These are phyloP conservation scores for Cryptosula pallasiana DNA, from an alignment of 2,888 invertebrate species.

Conservation along the genomic window DNA sequence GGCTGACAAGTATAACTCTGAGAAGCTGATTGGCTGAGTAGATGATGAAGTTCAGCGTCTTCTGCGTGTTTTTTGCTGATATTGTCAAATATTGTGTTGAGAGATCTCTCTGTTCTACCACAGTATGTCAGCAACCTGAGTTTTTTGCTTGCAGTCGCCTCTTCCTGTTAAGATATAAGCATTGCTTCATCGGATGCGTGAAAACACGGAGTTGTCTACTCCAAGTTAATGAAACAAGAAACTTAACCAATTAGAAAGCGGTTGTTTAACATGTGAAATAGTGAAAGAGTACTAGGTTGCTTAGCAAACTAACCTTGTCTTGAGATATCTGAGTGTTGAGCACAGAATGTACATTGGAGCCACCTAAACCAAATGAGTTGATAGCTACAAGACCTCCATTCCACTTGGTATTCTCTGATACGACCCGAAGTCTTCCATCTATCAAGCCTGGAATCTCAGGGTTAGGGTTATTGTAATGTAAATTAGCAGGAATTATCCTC, in stretches of 20 bases:
- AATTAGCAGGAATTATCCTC: conserved; percentile 80
- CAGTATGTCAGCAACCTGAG: conserved; percentile 67
- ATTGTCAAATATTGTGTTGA: conserved; percentile 66
- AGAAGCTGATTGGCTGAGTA: conserved; percentile 55
- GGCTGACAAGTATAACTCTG: conserved; percentile 57
- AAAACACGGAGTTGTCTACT: too few relatives aligned
- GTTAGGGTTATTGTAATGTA: conserved; percentile 83
- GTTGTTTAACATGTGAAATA: too few relatives aligned
- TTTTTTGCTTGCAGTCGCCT: background rate
- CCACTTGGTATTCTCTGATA: conserved; percentile 75
- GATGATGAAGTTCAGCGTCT: conserved; percentile 42
- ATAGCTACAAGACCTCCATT: conserved; percentile 85
- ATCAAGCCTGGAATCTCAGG: conserved; percentile 80
- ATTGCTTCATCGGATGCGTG: conserved; percentile 77
- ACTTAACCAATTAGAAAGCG: too few relatives aligned
- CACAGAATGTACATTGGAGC: conserved; percentile 57
- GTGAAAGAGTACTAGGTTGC: too few relatives aligned
- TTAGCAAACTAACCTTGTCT: background rate
- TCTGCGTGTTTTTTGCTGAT: conserved; percentile 61
- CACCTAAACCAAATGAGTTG: conserved; percentile 98
- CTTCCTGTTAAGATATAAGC: conserved; percentile 60
- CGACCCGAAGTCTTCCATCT: conserved; percentile 85
- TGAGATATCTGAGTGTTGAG: conserved; percentile 32
- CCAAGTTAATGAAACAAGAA: too few relatives aligned
- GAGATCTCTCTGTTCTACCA: conserved; percentile 78